Evolutionary conservation across 2,113 vertebrate species (phyloP).

Genomic region (Arizona elegans): DNA sequence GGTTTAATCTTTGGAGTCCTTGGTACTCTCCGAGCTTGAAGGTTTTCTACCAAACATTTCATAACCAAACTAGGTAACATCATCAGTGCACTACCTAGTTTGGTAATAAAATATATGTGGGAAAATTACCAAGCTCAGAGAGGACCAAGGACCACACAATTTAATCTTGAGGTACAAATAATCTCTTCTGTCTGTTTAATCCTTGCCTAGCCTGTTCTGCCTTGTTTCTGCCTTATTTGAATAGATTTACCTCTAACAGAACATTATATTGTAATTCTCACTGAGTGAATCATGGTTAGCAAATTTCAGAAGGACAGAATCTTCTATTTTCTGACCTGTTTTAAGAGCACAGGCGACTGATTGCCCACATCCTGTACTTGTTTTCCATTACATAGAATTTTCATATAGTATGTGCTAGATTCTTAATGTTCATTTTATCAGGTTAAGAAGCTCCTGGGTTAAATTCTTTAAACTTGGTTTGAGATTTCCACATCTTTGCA

Average conservation of each 20-base stretch:
- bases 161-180: no score
- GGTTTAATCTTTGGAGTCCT: not conserved
- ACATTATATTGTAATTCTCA: not conserved
- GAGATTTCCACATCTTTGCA: not conserved
- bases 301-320: not conserved
- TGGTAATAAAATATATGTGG: no score
- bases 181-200: not conserved
- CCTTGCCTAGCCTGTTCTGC: not conserved
- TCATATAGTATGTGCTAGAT: not conserved
- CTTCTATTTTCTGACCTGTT: not conserved
- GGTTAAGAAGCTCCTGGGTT: not conserved
- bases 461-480: not conserved
- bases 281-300: not conserved
- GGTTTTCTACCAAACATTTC: no score
- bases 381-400: not conserved
- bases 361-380: not conserved
- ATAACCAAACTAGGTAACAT: no score
- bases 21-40: no score
- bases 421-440: constrained; percentile 1
- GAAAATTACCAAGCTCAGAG: no score
- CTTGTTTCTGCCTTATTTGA: not conserved
- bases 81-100: no score
- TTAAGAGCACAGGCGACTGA: not conserved
- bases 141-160: no score
- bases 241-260: not conserved